These are phyloP conservation scores for Slavum lentiscoides DNA, from an alignment of 2,888 invertebrate genomes.

Conservation along the genomic window DNA sequence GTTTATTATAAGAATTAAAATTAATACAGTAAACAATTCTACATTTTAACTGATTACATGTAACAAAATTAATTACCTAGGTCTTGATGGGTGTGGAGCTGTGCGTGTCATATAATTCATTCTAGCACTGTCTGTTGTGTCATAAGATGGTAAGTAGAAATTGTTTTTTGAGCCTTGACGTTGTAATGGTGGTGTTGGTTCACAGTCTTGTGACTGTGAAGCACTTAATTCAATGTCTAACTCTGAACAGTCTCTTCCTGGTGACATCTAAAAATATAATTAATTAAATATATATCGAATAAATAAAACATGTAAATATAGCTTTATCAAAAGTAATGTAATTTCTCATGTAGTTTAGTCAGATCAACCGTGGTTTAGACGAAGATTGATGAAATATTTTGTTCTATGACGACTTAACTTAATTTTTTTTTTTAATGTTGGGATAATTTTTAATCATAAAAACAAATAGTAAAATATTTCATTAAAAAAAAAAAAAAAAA, in stretches of 20 bases:
- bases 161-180: conserved; percentile 84
- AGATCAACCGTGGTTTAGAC: background rate
- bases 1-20: conserved; percentile 2
- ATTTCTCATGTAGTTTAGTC: too few species aligned
- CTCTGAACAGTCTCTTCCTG: conserved; percentile 78
- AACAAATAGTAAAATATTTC: too few species aligned
- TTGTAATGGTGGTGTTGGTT: conserved; percentile 85
- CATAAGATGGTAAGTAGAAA: conserved; percentile 76
- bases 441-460: too few species aligned
- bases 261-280: conserved; percentile 69
- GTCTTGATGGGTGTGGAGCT: conserved; percentile 45
- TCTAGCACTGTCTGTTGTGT: conserved; percentile 36
- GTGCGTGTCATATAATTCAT: conserved; percentile 45
- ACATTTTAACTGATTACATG: background rate
- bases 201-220: conserved; percentile 89
- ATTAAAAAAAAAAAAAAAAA: background rate
- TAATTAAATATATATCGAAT: background rate
- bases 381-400: background rate
- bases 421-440: too few species aligned
- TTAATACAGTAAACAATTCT: background rate
- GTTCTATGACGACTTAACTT: too few species aligned
- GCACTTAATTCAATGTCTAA: conserved; percentile 87
- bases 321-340: too few species aligned
- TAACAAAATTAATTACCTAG: conserved; percentile 26
- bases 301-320: background rate